Conservation (phyloP, 1,140 invertebrate genomes). For the Drosophila sp. region DNA sequence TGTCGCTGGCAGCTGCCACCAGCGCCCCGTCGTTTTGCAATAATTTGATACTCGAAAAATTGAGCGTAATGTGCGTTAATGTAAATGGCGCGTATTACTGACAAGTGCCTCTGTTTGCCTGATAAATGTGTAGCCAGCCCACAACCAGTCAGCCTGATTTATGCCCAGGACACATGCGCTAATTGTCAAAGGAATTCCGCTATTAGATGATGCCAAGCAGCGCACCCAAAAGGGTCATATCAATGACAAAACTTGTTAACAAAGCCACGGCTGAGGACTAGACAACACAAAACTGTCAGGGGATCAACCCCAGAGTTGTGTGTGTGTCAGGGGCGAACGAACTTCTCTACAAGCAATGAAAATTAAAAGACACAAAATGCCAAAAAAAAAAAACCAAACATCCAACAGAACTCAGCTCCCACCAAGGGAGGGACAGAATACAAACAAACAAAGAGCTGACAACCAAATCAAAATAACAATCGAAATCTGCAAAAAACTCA, state of each 20-base stretch:
- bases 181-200: slow-evolving; percentile 51
- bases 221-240: slow-evolving; percentile 30
- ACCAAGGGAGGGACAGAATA: slow-evolving; percentile 5
- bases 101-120: slow-evolving; percentile 60
- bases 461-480: slow-evolving; percentile 73
- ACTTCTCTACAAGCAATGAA: slow-evolving; percentile 56
- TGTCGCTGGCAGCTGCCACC: slow-evolving; percentile 40
- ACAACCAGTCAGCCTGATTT: slow-evolving; percentile 38
- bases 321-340: background rate
- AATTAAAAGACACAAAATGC: slow-evolving; percentile 66
- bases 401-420: slow-evolving; percentile 2
- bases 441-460: slow-evolving; percentile 51
- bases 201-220: background rate
- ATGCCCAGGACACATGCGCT: slow-evolving; percentile 59
- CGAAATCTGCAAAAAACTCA: background rate
- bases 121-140: slow-evolving; percentile 29
- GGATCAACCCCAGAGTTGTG: slow-evolving; percentile 30
- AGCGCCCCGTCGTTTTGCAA: slow-evolving; percentile 40
- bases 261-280: slow-evolving; percentile 9
- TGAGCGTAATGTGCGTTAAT: slow-evolving; percentile 80
- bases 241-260: slow-evolving; percentile 44
- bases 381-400: slow-evolving; percentile 45
- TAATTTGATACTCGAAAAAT: slow-evolving; percentile 77
- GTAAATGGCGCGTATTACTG: slow-evolving; percentile 82
- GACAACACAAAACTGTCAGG: slow-evolving; percentile 47